phyloP scores from a whole-genome alignment of 2,888 invertebrate species.

The Acleris laterana region DNA sequence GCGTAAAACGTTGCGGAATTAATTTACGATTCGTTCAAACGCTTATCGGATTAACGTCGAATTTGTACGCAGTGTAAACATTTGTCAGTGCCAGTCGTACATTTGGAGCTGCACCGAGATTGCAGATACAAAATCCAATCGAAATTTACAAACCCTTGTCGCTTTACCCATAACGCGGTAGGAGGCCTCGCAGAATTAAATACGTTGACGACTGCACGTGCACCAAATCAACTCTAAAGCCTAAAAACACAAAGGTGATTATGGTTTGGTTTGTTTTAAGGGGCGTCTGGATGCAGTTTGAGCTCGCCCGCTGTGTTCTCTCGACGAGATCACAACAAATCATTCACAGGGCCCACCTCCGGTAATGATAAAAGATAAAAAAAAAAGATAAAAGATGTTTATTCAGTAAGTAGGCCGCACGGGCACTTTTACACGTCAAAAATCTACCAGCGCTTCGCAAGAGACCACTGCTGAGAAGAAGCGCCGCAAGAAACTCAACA shows the following conservation, averaged over 20 bases:
- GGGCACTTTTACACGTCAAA: too few species aligned
- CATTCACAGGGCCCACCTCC: slow-evolving; percentile 79
- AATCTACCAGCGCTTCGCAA: too few species aligned
- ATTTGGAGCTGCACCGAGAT: slow-evolving; percentile 70
- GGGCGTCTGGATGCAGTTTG: slow-evolving; percentile 74
- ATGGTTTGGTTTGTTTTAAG: slow-evolving; percentile 46
- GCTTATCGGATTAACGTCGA: slow-evolving; percentile 70
- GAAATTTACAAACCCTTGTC: slow-evolving; percentile 82
- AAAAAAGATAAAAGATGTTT: too few species aligned
- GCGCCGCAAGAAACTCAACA: too few species aligned
- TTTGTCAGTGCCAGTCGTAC: slow-evolving; percentile 74
- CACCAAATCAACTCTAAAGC: slow-evolving; percentile 53
- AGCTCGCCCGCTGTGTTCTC: slow-evolving; percentile 79
- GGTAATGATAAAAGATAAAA: too few species aligned
- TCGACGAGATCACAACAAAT: slow-evolving; percentile 82
- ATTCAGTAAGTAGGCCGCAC: too few species aligned
- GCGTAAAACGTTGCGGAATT: slow-evolving; percentile 55
- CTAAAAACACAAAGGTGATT: slow-evolving; percentile 52
- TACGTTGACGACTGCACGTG: slow-evolving; percentile 51
- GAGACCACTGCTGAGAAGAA: too few species aligned
- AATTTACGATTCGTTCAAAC: slow-evolving; percentile 60
- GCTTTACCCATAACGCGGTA: slow-evolving; percentile 78
- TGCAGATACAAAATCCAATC: slow-evolving; percentile 79
- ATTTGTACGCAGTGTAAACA: slow-evolving; percentile 77
- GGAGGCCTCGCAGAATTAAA: slow-evolving; percentile 80